Evolutionary conservation across 2,113 vertebrate species (phyloP).

Genomic region (Sialia sialis): DNA sequence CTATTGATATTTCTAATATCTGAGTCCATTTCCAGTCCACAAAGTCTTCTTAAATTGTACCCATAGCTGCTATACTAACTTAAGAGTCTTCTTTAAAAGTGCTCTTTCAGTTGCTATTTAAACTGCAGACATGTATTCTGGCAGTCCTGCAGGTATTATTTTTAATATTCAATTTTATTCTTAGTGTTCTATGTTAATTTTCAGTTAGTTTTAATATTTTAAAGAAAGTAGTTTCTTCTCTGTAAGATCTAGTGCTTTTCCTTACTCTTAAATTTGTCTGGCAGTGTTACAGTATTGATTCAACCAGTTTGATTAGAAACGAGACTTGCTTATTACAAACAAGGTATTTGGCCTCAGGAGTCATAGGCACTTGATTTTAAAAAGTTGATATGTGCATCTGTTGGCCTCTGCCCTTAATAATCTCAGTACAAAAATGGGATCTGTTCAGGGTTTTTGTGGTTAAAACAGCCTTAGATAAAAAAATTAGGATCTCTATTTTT

Average conservation of each 20-base stretch:
- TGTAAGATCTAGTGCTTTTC: background rate
- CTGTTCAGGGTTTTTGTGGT: background rate
- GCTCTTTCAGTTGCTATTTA: background rate
- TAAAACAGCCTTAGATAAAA: background rate
- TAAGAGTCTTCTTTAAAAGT: background rate
- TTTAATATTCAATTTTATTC: background rate
- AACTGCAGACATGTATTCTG: background rate
- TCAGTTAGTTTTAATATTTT: background rate
- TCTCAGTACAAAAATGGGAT: background rate
- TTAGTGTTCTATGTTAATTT: background rate
- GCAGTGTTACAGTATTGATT: background rate
- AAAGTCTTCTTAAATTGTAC: background rate
- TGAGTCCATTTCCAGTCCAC: background rate
- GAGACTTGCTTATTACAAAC: background rate
- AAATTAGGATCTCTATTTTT: background rate
- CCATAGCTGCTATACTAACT: background rate
- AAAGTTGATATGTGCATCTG: background rate
- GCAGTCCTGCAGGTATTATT: background rate
- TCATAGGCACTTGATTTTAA: background rate
- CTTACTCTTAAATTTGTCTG: background rate
- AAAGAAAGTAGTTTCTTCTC: background rate
- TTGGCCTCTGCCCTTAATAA: background rate
- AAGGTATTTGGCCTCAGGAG: background rate
- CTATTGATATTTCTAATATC: background rate
- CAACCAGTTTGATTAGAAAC: background rate